Percentiles rank a stretch among this genome's conserved stretches.
These are phyloP conservation scores for Neuroscelio doddi DNA, from an alignment of 2,888 invertebrate genomes.

Conservation along the genomic window DNA sequence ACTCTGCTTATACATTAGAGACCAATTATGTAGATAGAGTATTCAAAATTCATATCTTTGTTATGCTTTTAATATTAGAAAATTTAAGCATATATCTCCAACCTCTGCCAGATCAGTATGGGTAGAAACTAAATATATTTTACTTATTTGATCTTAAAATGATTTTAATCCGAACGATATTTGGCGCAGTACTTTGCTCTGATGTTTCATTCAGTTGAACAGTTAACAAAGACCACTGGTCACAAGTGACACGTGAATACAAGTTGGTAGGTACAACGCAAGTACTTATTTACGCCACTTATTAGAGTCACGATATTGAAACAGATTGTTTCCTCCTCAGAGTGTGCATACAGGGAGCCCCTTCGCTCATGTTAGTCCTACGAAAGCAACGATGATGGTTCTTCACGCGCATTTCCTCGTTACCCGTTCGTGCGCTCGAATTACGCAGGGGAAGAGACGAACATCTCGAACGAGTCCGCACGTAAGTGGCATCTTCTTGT, in stretches of 20 bases:
- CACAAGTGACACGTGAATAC: constrained; percentile 28
- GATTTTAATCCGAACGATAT: too few species aligned
- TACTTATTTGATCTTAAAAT: too few species aligned
- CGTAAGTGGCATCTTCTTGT: neutral
- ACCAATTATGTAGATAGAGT: too few species aligned
- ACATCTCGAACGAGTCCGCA: neutral
- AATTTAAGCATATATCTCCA: too few species aligned
- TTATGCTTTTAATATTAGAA: too few species aligned
- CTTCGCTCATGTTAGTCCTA: constrained; percentile 18
- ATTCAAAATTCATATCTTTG: too few species aligned
- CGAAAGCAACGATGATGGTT: neutral
- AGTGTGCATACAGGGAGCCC: constrained; percentile 21
- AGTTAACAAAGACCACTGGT: neutral
- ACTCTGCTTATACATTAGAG: too few species aligned
- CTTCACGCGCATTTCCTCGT: constrained; percentile 4
- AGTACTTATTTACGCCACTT: constrained; percentile 44
- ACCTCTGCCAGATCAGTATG: too few species aligned
- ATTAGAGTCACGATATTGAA: constrained; percentile 60
- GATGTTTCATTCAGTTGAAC: too few species aligned
- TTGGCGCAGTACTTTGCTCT: too few species aligned
- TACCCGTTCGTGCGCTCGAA: neutral
- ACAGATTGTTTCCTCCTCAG: constrained; percentile 68
- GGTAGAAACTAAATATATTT: too few species aligned
- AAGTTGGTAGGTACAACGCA: constrained; percentile 35
- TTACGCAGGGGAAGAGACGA: constrained; percentile 3